A percentile compares a stretch with the other conserved stretches of the same genome.
These are phyloP conservation scores for Microcebus lehilahytsara DNA, from an alignment of 2,113 vertebrate species.

Conservation along the genomic window DNA sequence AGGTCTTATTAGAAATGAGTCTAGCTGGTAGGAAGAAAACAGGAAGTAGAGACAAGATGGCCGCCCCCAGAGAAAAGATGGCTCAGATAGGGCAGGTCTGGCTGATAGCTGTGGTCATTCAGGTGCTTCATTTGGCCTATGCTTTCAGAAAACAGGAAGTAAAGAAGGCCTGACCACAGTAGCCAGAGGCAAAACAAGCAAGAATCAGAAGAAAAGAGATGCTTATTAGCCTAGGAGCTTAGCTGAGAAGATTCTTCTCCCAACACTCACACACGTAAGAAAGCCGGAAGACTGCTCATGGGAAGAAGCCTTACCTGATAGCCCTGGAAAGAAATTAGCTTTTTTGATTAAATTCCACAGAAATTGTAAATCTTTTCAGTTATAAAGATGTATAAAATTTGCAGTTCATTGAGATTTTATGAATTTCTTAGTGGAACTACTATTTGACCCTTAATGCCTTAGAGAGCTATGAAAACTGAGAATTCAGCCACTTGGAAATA, in stretches of 20 bases:
- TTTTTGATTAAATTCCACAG: neutral
- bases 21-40: neutral
- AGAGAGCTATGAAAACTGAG: neutral
- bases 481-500: neutral
- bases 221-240: neutral
- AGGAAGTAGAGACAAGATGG: neutral
- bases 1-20: neutral
- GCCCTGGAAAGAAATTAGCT: neutral
- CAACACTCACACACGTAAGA: neutral
- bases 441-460: neutral
- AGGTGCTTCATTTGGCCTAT: neutral
- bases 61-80: neutral
- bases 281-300: neutral
- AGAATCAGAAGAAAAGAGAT: neutral
- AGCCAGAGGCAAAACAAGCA: neutral
- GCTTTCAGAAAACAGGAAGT: neutral
- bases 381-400: neutral
- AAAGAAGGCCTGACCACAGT: neutral
- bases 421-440: neutral
- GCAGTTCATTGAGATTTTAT: slow-evolving; percentile 3
- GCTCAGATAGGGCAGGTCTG: neutral
- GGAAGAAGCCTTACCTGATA: neutral
- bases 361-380: neutral
- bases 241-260: neutral
- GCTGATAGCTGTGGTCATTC: neutral